Conservation (phyloP, 2,888 invertebrate species). For the Metopia argyrocephala region DNA sequence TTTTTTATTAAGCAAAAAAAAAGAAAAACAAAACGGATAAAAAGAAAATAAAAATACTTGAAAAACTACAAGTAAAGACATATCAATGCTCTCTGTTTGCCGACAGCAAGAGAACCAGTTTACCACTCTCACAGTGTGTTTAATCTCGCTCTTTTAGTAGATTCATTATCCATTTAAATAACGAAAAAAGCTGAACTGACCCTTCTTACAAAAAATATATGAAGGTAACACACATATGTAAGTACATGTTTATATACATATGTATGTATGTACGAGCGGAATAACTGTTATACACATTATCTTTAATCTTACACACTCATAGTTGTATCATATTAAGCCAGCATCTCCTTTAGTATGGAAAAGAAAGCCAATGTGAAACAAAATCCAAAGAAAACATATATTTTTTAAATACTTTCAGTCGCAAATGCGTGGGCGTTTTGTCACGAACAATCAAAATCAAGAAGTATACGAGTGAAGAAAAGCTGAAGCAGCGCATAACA, state of each 20-base stretch:
- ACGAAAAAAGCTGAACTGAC: slow-evolving; percentile 40
- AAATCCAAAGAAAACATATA: slow-evolving; percentile 10
- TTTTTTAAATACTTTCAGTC: slow-evolving; percentile 30
- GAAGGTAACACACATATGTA: slow-evolving; percentile 13
- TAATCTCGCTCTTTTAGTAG: no score
- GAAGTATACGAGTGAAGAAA: neutral
- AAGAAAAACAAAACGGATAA: neutral
- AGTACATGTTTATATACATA: neutral
- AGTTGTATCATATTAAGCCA: neutral
- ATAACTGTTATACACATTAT: slow-evolving; percentile 52
- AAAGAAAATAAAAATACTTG: no score
- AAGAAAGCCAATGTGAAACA: slow-evolving; percentile 2
- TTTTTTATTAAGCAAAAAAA: slow-evolving; percentile 7
- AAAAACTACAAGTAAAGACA: slow-evolving; percentile 12
- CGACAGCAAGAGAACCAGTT: no score
- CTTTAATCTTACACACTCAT: neutral
- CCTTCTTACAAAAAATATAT: slow-evolving; percentile 33
- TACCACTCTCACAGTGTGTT: neutral
- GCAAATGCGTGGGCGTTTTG: slow-evolving; percentile 53
- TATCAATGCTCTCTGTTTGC: slow-evolving; percentile 3
- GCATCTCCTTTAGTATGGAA: slow-evolving; percentile 5
- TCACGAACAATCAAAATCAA: neutral
- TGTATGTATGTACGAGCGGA: neutral
- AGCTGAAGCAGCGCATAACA: neutral
- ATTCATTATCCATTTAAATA: neutral